Conservation (phyloP, 2,888 invertebrate species). For the Leptura quadrifasciata region DNA sequence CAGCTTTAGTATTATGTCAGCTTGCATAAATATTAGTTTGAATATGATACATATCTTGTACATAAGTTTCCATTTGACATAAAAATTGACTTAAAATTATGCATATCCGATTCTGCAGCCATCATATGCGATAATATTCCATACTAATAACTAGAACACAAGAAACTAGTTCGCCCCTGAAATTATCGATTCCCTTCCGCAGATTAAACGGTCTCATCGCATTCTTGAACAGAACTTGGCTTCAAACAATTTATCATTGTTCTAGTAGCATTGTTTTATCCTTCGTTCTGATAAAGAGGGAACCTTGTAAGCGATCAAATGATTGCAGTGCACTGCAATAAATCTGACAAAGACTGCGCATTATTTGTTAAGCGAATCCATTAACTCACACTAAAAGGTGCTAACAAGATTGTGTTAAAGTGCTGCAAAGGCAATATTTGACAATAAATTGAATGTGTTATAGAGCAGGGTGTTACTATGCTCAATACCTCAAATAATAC, state of each 20-base stretch:
- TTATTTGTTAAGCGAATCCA: constrained; percentile 34
- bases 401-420: constrained; percentile 25
- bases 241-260: constrained; percentile 65
- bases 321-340: constrained; percentile 35
- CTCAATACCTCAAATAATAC: too few species aligned
- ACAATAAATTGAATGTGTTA: background rate
- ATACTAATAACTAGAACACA: constrained; percentile 16
- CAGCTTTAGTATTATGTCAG: too few species aligned
- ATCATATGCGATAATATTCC: background rate
- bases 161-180: constrained; percentile 27
- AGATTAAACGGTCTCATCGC: constrained; percentile 61
- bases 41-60: too few species aligned
- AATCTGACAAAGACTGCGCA: constrained; percentile 31
- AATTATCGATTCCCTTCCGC: constrained; percentile 48
- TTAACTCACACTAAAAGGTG: constrained; percentile 23
- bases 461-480: too few species aligned
- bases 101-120: background rate
- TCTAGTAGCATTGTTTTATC: constrained; percentile 63
- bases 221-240: constrained; percentile 59
- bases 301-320: constrained; percentile 19
- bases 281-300: constrained; percentile 16
- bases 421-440: background rate
- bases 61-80: too few species aligned
- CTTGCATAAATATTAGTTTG: too few species aligned
- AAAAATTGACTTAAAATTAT: background rate